Conservation (phyloP, 2,888 invertebrate genomes). For the Homarus gammarus region DNA sequence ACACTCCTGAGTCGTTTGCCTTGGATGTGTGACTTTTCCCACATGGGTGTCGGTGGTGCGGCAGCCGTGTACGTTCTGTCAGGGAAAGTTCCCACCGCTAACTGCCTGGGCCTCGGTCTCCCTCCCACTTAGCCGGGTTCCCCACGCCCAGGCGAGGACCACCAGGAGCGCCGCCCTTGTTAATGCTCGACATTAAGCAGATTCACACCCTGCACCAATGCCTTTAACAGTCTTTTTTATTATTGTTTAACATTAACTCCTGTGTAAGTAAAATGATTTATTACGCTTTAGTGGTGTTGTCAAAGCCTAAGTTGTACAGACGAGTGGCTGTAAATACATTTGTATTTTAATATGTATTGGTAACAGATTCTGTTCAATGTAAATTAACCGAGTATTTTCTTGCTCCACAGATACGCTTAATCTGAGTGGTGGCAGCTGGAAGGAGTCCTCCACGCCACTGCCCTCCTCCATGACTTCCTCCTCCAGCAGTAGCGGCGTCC, state of each 20-base stretch:
- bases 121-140: too few relatives aligned
- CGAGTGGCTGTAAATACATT: too few relatives aligned
- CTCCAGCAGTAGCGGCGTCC: slow-evolving; percentile 35
- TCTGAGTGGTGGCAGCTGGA: slow-evolving; percentile 67
- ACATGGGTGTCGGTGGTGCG: slow-evolving; percentile 34
- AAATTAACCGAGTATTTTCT: background rate
- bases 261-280: too few relatives aligned
- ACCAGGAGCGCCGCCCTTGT: too few relatives aligned
- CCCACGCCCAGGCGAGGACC: too few relatives aligned
- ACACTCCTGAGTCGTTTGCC: slow-evolving; percentile 20
- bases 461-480: slow-evolving; percentile 61
- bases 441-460: slow-evolving; percentile 63
- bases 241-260: too few relatives aligned
- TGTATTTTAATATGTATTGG: too few relatives aligned
- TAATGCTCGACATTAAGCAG: too few relatives aligned
- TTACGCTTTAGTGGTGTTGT: background rate
- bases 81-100: slow-evolving; percentile 23
- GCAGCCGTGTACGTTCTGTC: background rate
- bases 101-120: background rate
- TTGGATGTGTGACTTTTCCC: slow-evolving; percentile 60
- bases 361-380: background rate
- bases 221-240: too few relatives aligned
- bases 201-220: too few relatives aligned
- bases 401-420: slow-evolving; percentile 66
- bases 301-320: background rate